Evolutionary conservation across 1,140 invertebrate genomes (phyloP).

Genomic region (Brachionus asplanchnoidis): DNA sequence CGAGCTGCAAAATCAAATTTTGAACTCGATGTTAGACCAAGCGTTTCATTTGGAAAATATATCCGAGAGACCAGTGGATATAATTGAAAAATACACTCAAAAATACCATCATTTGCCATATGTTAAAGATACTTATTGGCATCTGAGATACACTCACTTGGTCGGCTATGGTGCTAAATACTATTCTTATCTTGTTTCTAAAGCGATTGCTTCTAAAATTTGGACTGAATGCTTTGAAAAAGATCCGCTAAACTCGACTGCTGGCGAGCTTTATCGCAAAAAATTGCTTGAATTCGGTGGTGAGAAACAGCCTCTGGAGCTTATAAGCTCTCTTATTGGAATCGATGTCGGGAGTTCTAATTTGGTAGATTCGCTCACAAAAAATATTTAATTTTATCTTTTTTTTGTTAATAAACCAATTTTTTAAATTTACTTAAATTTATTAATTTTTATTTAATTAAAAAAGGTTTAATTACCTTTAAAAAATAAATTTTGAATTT

Average conservation of each 20-base stretch:
- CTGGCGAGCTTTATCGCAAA: slow-evolving; percentile 22
- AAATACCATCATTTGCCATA: neutral
- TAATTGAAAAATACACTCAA: slow-evolving; percentile 35
- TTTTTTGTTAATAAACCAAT: neutral
- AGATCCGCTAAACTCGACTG: neutral
- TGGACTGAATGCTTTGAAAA: slow-evolving; percentile 39
- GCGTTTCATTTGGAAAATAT: slow-evolving; percentile 68
- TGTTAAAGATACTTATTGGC: slow-evolving; percentile 10
- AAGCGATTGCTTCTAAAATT: slow-evolving; percentile 68
- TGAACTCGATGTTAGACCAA: slow-evolving; percentile 83
- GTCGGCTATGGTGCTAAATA: slow-evolving; percentile 97
- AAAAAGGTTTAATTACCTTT: neutral
- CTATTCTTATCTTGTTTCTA: slow-evolving; percentile 90
- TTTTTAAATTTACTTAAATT: neutral
- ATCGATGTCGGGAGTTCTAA: neutral
- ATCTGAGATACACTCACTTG: slow-evolving; percentile 78
- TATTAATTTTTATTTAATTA: neutral
- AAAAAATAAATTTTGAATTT: neutral
- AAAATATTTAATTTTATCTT: slow-evolving; percentile 5
- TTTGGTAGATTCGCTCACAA: slow-evolving; percentile 11
- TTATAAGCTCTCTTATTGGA: slow-evolving; percentile 28
- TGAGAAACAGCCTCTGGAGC: neutral
- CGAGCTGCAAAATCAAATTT: slow-evolving; percentile 82
- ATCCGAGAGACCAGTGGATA: neutral
- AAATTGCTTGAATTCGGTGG: slow-evolving; percentile 36